A percentile compares a stretch with the other conserved stretches of the same genome.
Conservation (phyloP, 2,113 vertebrate species). For the Paedocypris sp. region DNA sequence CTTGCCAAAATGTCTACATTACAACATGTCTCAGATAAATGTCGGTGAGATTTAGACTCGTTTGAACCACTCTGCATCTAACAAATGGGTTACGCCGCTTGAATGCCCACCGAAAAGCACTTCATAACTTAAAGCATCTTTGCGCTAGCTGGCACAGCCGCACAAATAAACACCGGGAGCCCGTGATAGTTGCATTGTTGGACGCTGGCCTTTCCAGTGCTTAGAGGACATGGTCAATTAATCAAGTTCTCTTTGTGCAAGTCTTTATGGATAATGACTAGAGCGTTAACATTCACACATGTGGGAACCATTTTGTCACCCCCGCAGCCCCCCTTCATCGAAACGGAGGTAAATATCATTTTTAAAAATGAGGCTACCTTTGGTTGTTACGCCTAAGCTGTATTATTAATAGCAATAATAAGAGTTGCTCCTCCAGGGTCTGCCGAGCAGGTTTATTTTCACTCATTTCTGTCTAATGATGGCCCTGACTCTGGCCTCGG, state of each 20-base stretch:
- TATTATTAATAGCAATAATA: slow-evolving; percentile 36
- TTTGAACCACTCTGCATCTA: background rate
- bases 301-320: slow-evolving; percentile 77
- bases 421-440: slow-evolving; percentile 24
- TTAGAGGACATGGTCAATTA: slow-evolving; percentile 67
- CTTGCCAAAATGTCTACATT: background rate
- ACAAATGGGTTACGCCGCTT: background rate
- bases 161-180: slow-evolving; percentile 73
- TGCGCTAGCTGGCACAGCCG: slow-evolving; percentile 39
- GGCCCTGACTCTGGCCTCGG: slow-evolving; percentile 18
- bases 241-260: slow-evolving; percentile 70
- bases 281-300: slow-evolving; percentile 72
- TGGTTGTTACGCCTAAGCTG: slow-evolving; percentile 38
- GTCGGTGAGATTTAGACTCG: background rate
- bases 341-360: slow-evolving; percentile 71
- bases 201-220: slow-evolving; percentile 55
- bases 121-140: slow-evolving; percentile 2
- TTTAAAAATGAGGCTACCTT: slow-evolving; percentile 46
- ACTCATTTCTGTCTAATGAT: slow-evolving; percentile 34
- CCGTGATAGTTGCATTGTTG: slow-evolving; percentile 74
- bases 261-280: slow-evolving; percentile 68
- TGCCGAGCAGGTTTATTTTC: slow-evolving; percentile 32
- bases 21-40: background rate
- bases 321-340: slow-evolving; percentile 40
- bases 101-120: background rate